phyloP scores from a whole-genome alignment of 2,113 vertebrate species.

The Archocentrus centrarchus region DNA sequence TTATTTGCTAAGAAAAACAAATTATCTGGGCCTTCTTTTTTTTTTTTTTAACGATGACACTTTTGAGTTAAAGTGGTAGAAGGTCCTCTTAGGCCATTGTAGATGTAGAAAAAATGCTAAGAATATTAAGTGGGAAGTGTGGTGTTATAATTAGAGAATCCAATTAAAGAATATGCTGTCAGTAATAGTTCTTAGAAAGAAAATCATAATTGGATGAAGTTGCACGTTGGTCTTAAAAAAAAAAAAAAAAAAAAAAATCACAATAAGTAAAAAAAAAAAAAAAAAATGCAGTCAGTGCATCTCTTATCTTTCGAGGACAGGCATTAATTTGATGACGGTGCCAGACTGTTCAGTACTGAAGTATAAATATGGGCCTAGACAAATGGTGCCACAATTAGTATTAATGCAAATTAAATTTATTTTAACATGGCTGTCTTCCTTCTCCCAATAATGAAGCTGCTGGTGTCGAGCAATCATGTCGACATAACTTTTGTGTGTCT shows the following conservation, averaged over 20 bases:
- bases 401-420: slow-evolving; percentile 3
- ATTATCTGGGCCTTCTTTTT: background rate
- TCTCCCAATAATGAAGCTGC: background rate
- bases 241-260: background rate
- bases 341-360: background rate
- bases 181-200: background rate
- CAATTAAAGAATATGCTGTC: background rate
- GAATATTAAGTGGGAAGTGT: background rate
- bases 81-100: background rate
- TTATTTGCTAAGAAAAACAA: background rate
- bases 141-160: background rate
- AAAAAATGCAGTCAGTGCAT: background rate
- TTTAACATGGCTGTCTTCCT: background rate
- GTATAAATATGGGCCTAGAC: background rate
- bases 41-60: background rate
- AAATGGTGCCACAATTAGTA: background rate
- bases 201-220: background rate
- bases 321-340: background rate
- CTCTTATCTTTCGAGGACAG: background rate
- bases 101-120: background rate
- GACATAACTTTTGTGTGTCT: background rate
- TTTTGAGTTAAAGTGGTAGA: background rate
- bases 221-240: background rate
- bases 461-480: background rate
- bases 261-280: too few relatives aligned